These are phyloP conservation scores for Monochamus saltuarius DNA, from an alignment of 1,140 invertebrate species.

Conservation along the genomic window DNA sequence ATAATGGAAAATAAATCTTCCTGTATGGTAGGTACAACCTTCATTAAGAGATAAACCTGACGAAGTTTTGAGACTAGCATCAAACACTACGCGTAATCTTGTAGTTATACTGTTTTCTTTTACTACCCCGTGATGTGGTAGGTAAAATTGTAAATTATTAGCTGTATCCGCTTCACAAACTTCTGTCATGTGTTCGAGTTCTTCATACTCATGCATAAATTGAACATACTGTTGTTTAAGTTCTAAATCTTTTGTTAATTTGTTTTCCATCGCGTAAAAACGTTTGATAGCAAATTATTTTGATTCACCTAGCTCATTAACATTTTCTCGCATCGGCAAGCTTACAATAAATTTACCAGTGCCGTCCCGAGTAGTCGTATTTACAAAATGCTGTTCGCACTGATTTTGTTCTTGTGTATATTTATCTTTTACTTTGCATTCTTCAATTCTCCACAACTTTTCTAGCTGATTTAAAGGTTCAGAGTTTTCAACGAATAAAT, in stretches of 20 bases:
- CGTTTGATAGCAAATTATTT: neutral
- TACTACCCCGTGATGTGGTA: slow-evolving; percentile 38
- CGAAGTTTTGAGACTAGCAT: slow-evolving; percentile 21
- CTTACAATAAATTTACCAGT: slow-evolving; percentile 1
- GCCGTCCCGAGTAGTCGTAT: neutral
- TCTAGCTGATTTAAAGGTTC: neutral
- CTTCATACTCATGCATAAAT: slow-evolving; percentile 12
- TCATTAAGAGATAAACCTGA: slow-evolving; percentile 38
- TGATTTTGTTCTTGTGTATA: too few relatives aligned
- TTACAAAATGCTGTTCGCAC: neutral
- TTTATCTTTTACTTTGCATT: neutral
- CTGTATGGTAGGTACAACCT: slow-evolving; percentile 37
- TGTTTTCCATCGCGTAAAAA: slow-evolving; percentile 1
- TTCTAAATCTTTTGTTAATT: neutral
- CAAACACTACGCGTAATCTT: slow-evolving; percentile 25
- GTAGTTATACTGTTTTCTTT: slow-evolving; percentile 24
- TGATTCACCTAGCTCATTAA: too few relatives aligned
- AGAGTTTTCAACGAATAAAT: too few relatives aligned
- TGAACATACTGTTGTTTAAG: slow-evolving; percentile 7
- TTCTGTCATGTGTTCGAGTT: slow-evolving; percentile 3
- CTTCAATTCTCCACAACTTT: slow-evolving; percentile 1
- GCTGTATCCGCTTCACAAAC: neutral
- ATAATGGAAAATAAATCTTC: slow-evolving; percentile 38
- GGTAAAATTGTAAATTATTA: slow-evolving; percentile 23
- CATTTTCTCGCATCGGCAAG: neutral